Conservation (phyloP, 2,797 vertebrate species). For the Tragopan temminckii region DNA sequence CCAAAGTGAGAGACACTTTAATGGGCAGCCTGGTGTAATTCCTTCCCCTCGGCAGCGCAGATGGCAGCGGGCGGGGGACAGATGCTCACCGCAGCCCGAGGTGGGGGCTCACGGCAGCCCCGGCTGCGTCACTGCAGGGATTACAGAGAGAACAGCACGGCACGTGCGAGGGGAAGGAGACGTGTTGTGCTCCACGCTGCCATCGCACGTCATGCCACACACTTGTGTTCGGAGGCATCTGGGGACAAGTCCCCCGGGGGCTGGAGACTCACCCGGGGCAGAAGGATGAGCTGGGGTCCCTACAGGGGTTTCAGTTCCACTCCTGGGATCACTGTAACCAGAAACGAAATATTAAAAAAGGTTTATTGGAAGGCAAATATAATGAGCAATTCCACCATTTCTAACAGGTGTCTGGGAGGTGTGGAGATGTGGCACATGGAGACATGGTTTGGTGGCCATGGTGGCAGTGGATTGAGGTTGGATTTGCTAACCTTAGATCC, state of each 20-base stretch:
- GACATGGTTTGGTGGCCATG: too few species aligned
- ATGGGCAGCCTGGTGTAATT: slow-evolving; percentile 4
- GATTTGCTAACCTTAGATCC: too few species aligned
- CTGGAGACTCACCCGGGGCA: not conserved
- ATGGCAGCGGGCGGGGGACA: not conserved
- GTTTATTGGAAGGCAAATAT: not conserved
- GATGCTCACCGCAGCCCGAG: not conserved
- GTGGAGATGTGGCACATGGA: too few species aligned
- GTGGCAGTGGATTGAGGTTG: too few species aligned
- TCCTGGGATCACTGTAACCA: not conserved
- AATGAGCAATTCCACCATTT: accelerated
- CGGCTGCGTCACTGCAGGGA: not conserved
- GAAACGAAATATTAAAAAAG: accelerated
- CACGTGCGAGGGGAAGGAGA: not conserved
- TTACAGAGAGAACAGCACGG: not conserved
- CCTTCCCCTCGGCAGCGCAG: not conserved
- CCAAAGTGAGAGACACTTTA: not conserved
- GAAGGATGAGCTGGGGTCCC: not conserved
- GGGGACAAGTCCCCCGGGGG: not conserved
- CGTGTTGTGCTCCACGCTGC: not conserved
- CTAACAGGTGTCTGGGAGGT: too few species aligned
- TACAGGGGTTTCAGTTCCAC: not conserved
- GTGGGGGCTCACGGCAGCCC: not conserved
- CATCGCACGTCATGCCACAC: not conserved
- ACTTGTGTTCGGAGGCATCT: not conserved